Conservation (phyloP, 2,888 invertebrate genomes). For the Leucania comma region DNA sequence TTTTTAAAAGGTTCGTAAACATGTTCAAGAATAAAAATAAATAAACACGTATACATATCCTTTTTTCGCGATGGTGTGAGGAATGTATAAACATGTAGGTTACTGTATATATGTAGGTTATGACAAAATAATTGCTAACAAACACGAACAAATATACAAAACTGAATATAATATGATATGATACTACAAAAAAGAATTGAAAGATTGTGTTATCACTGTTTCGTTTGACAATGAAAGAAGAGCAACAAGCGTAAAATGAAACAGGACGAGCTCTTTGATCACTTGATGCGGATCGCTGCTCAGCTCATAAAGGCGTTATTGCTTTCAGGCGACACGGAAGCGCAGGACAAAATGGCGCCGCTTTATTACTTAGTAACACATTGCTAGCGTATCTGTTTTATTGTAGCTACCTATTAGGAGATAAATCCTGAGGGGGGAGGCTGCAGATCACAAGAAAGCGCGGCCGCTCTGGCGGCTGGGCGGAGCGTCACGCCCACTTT, state of each 20-base stretch:
- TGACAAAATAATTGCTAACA: constrained; percentile 31
- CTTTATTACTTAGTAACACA: constrained; percentile 91
- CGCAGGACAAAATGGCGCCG: constrained; percentile 88
- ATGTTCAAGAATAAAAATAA: background rate
- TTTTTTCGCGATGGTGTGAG: constrained; percentile 1
- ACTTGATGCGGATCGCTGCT: constrained; percentile 82
- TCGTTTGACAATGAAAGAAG: constrained; percentile 84
- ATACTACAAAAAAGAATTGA: constrained; percentile 69
- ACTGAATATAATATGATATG: constrained; percentile 22
- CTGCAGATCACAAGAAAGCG: constrained; percentile 83
- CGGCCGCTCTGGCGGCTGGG: constrained; percentile 77
- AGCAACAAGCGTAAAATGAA: constrained; percentile 86
- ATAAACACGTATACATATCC: background rate
- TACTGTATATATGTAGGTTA: background rate
- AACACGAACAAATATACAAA: constrained; percentile 17
- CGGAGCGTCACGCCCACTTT: constrained; percentile 89
- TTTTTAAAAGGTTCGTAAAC: background rate
- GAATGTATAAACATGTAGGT: background rate
- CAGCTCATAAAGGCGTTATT: constrained; percentile 87
- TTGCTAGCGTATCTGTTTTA: constrained; percentile 88
- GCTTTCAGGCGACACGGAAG: constrained; percentile 82
- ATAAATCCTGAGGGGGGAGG: constrained; percentile 84
- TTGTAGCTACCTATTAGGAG: constrained; percentile 88
- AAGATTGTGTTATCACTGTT: constrained; percentile 82
- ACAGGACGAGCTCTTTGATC: constrained; percentile 87